Conservation (phyloP, 2,113 vertebrate genomes). For the Halichoeres trimaculatus region DNA sequence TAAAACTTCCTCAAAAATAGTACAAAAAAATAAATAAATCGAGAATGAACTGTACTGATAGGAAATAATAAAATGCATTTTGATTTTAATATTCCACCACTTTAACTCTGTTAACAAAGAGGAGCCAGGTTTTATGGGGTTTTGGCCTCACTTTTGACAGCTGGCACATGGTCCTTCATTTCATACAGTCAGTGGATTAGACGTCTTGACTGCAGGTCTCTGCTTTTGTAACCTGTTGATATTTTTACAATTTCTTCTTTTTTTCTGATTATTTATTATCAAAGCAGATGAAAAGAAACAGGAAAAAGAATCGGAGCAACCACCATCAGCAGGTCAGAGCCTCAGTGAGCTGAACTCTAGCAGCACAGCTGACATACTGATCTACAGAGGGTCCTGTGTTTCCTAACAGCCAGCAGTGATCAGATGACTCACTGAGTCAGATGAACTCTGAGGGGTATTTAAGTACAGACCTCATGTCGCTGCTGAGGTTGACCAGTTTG, state of each 20-base stretch:
- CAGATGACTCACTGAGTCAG: constrained; percentile 1
- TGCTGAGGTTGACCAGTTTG: not conserved
- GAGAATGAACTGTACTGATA: too few species aligned
- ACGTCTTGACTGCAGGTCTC: not conserved
- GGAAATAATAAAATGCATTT: too few species aligned
- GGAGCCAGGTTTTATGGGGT: too few species aligned
- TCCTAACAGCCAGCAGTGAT: not conserved
- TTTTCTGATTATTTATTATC: not conserved
- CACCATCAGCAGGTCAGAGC: not conserved
- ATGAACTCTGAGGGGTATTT: not conserved
- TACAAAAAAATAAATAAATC: too few species aligned
- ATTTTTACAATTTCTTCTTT: not conserved
- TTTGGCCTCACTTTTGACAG: too few species aligned
- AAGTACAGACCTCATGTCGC: too few species aligned
- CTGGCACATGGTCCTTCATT: too few species aligned
- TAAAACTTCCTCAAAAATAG: too few species aligned
- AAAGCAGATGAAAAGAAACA: not conserved
- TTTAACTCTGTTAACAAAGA: too few species aligned
- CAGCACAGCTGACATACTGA: not conserved
- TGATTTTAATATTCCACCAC: too few species aligned
- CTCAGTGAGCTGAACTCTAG: not conserved
- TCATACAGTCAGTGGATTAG: not conserved
- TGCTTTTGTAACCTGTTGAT: not conserved
- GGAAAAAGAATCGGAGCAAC: not conserved
- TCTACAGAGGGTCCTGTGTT: not conserved